Evolutionary conservation across 2,797 vertebrate species (phyloP), one percentile per base, ranked within the genome.

Genomic region (Gallirallus australis): DNA sequence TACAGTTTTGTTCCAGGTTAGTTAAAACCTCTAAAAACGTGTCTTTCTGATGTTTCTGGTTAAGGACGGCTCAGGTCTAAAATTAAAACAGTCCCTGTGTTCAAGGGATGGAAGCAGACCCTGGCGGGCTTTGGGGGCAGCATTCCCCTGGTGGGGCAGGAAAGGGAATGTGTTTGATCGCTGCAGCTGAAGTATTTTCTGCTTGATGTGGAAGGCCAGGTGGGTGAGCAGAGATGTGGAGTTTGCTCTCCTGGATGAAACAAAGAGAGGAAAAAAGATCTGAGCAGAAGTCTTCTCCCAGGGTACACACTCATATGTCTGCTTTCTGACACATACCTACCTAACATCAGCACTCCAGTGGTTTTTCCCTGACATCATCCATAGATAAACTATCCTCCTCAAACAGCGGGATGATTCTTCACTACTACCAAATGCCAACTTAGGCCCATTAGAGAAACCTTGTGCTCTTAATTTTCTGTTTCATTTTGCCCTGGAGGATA

Each of bases 181-280:
- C 57, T 90, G 70, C 60, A 89, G 73, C 72, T 91, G 54, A 94
- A 95, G 71, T 61, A 92, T 93, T 96, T 94, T 96, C 75, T 92
- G 65, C 76, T 92, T 96, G 90, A 96, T 63, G 42, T 87, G 71
- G 92, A 89, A 92, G 53, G 72, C 90, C 89, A 95, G 91, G 84
- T 96, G 95, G 90, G 76, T 80, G 79, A 82, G 61, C 84, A 75
- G 84, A 63, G 52, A 33, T 68, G 64, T 0, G 1, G 31, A 73
- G 31, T 30, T 53, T 17, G 28, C 52, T 64, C 31, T 91, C 79
- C 82, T 86, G 40, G 31, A 54, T 76, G n/a, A 82, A 91, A 82
- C 2, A 64, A 23, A 71, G 53, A 42, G 4, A 57, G 6, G 52
- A 57, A 86, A 52, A 93, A 52, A 2, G 6, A 17, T 19, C 9